Percentiles rank a stretch among this genome's conserved stretches.
Evolutionary conservation across 2,113 vertebrate genomes (phyloP).

Genomic region (Galbula dea): DNA sequence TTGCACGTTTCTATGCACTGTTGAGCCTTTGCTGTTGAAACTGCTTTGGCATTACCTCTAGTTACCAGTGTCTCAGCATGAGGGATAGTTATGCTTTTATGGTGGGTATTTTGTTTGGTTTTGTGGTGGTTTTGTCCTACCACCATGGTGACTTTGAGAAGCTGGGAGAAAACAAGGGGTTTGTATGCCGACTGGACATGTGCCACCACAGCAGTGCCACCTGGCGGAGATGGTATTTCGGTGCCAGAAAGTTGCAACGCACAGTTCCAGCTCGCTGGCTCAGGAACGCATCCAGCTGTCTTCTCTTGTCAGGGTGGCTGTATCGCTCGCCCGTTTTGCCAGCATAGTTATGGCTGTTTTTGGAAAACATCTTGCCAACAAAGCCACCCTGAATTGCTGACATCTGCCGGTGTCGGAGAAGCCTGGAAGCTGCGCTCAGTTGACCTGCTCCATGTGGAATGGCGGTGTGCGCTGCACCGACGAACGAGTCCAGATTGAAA

Average conservation of each 20-base stretch:
- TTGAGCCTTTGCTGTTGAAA: background rate
- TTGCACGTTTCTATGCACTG: rapidly evolving
- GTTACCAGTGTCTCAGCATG: background rate
- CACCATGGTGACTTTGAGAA: rapidly evolving
- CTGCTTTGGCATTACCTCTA: no score
- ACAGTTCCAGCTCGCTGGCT: background rate
- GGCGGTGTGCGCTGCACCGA: rapidly evolving
- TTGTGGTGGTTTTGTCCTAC: background rate
- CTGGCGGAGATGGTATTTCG: rapidly evolving
- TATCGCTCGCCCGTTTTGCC: rapidly evolving
- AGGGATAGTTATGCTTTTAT: background rate
- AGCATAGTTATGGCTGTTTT: background rate
- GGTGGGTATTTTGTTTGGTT: background rate
- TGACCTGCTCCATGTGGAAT: rapidly evolving
- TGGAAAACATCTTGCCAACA: rapidly evolving
- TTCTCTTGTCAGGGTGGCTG: background rate
- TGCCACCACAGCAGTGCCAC: rapidly evolving
- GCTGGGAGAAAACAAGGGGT: background rate
- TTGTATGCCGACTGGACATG: background rate
- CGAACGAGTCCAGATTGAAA: rapidly evolving
- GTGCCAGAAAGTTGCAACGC: background rate
- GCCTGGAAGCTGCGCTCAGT: rapidly evolving
- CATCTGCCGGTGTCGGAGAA: background rate
- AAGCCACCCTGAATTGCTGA: background rate
- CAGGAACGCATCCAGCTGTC: background rate